Conservation (phyloP, 2,888 invertebrate species). For the Diaprepes abbreviatus region DNA sequence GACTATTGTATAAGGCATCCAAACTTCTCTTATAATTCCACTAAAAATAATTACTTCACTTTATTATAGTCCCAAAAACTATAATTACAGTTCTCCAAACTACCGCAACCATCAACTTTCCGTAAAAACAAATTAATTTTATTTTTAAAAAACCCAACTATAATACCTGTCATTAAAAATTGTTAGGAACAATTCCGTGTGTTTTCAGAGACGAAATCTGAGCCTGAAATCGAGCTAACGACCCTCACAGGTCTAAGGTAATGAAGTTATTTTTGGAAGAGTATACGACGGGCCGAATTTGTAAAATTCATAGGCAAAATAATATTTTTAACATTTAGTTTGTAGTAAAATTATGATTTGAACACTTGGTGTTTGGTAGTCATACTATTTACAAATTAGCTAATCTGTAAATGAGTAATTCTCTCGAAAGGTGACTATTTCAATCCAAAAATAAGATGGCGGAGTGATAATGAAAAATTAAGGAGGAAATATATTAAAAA, state of each 20-base stretch:
- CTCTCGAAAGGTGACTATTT: too few relatives aligned
- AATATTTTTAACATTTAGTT: too few relatives aligned
- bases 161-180: slow-evolving; percentile 51
- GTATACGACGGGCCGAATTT: slow-evolving; percentile 11
- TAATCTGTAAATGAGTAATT: too few relatives aligned
- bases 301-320: too few relatives aligned
- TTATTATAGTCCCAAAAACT: slow-evolving; percentile 31
- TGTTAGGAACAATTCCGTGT: slow-evolving; percentile 46
- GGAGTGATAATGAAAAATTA: too few relatives aligned
- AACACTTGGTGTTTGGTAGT: too few relatives aligned
- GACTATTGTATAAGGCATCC: background rate
- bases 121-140: slow-evolving; percentile 50
- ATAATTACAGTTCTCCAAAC: slow-evolving; percentile 40
- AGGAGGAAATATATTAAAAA: too few relatives aligned
- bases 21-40: slow-evolving; percentile 3
- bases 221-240: slow-evolving; percentile 45
- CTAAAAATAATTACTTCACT: slow-evolving; percentile 27
- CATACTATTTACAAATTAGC: too few relatives aligned
- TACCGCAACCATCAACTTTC: slow-evolving; percentile 41
- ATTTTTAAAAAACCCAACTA: slow-evolving; percentile 40
- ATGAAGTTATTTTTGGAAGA: slow-evolving; percentile 48
- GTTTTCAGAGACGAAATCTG: slow-evolving; percentile 46
- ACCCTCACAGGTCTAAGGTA: slow-evolving; percentile 42
- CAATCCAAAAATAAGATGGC: too few relatives aligned
- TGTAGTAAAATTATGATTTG: too few relatives aligned